Evolutionary conservation across 2,113 vertebrate species (phyloP), one percentile per base, ranked within the genome.

Genomic region (Amia ocellicauda): DNA sequence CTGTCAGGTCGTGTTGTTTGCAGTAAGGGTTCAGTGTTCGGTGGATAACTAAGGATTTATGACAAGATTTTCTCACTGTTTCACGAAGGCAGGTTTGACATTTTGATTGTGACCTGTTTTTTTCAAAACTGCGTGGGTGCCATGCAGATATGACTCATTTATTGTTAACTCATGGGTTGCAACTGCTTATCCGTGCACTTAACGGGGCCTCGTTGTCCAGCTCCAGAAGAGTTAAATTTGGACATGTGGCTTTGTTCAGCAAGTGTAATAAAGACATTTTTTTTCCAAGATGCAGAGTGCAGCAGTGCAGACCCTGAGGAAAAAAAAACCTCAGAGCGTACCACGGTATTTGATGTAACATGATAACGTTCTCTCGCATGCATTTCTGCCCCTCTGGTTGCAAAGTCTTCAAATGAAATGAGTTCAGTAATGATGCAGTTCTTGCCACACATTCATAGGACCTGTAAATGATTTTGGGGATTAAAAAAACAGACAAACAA

Each of bases 331-430:
- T 27, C 42, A 20, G 8, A 40, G 50, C 19, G 43, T 20, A 10
- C 9, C 8, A 3, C 1, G 28, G 51, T 51, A 29, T 26, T 43
- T 60, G 14, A 23, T 59, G 22, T 24, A 28, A 27, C 10, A 26
- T 27, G 20, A n/a, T 42, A 64, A 52, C 3, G 14, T 2, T 3
- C 8, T 19, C 36, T 27, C 17, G 36, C 40, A 9, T 22, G 54
- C 29, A n/a, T n/a, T n/a, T n/a, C n/a, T 17, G 28, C 11, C 43
- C 22, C 7, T 45, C 28, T 20, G 17, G 40, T 27, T 28, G 28
- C 14, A 14, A 52, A 36, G 49, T 42, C 26, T 61, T 61, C 47
- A 61, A 61, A 19, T 19, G 22, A 36, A n/a, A n/a, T n/a, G n/a
- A n/a, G n/a, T n/a, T n/a, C n/a, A n/a, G n/a, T n/a, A n/a, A n/a